phyloP scores from a whole-genome alignment of 2,888 invertebrate species.

The Ophraella communa region DNA sequence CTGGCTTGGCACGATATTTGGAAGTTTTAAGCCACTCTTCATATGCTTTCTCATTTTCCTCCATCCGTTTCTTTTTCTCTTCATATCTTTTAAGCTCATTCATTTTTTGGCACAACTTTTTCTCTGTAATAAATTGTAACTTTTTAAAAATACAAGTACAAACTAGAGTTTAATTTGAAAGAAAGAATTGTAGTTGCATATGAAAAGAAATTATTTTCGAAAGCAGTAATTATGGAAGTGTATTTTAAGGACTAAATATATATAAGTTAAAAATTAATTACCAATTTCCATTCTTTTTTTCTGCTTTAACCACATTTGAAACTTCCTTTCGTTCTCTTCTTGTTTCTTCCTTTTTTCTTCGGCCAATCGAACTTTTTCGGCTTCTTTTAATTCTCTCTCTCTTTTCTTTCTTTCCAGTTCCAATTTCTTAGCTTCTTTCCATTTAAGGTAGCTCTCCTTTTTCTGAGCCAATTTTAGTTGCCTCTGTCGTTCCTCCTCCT shows the following conservation, averaged over 20 bases:
- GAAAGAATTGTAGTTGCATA: no score
- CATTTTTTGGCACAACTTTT: slow-evolving; percentile 52
- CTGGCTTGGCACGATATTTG: slow-evolving; percentile 68
- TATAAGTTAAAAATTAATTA: slow-evolving; percentile 44
- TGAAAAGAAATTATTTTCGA: no score
- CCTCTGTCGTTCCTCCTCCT: slow-evolving; percentile 54
- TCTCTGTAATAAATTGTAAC: slow-evolving; percentile 48
- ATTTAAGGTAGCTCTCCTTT: slow-evolving; percentile 58
- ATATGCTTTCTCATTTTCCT: slow-evolving; percentile 66
- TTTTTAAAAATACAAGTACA: no score
- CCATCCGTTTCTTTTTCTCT: slow-evolving; percentile 63
- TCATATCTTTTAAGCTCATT: slow-evolving; percentile 61
- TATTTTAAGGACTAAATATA: no score
- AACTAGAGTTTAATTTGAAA: no score
- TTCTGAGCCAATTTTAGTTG: slow-evolving; percentile 56
- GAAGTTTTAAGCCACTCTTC: slow-evolving; percentile 69
- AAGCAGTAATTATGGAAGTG: no score
- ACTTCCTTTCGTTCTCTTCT: slow-evolving; percentile 49
- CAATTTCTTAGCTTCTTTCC: slow-evolving; percentile 61
- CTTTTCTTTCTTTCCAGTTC: slow-evolving; percentile 48
- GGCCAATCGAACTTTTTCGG: not conserved
- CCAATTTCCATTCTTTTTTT: slow-evolving; percentile 63
- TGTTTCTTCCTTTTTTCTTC: slow-evolving; percentile 33
- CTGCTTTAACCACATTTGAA: slow-evolving; percentile 64
- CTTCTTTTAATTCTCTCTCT: slow-evolving; percentile 53